These are phyloP conservation scores for Drosophila kambysellisi DNA, from an alignment of 2,888 invertebrate genomes.

Conservation along the genomic window DNA sequence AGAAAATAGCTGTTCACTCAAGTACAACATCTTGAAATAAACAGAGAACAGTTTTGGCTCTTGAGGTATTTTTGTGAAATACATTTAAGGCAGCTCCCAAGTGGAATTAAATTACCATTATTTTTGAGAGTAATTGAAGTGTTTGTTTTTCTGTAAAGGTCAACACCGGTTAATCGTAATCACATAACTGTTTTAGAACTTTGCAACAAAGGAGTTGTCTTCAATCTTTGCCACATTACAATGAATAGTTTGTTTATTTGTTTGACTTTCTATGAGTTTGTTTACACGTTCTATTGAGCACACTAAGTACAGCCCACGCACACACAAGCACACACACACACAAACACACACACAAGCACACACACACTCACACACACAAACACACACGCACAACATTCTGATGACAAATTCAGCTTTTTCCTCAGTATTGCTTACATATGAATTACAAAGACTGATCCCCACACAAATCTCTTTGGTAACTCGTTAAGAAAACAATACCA, in stretches of 20 bases:
- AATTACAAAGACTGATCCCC: slow-evolving; percentile 34
- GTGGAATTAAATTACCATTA: neutral
- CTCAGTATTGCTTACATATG: slow-evolving; percentile 12
- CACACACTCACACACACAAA: neutral
- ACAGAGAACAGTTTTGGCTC: neutral
- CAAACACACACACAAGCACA: neutral
- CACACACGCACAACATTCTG: slow-evolving; percentile 19
- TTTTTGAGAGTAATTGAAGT: neutral
- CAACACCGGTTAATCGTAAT: neutral
- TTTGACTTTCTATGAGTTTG: slow-evolving; percentile 3
- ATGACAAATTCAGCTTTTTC: slow-evolving; percentile 24
- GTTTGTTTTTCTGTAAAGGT: neutral
- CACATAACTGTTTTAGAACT: neutral
- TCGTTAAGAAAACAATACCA: slow-evolving; percentile 44
- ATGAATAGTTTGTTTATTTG: neutral
- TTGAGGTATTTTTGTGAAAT: neutral
- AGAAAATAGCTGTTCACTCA: neutral
- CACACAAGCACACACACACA: neutral
- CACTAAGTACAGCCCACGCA: slow-evolving; percentile 32
- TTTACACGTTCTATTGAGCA: slow-evolving; percentile 31
- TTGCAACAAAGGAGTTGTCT: neutral
- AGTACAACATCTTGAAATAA: neutral
- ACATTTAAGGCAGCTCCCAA: neutral
- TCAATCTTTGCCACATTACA: neutral
- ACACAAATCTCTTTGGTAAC: slow-evolving; percentile 47